Evolutionary conservation across 2,888 invertebrate genomes (phyloP), one percentile per base, ranked within the genome.

Genomic region (Boloria euphrosyne): DNA sequence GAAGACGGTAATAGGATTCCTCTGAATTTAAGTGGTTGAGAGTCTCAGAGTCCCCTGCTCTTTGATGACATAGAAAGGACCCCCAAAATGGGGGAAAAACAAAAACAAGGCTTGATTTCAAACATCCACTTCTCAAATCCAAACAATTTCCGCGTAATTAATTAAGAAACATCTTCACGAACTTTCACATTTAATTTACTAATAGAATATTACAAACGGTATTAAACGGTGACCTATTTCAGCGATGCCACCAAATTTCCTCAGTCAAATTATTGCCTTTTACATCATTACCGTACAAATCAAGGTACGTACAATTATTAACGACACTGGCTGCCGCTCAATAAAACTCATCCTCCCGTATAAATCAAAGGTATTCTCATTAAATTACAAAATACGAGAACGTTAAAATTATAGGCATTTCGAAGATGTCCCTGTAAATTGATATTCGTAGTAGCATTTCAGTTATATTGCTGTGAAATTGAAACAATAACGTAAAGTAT

Each of bases 311-410:
- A 49, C 31, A 17, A 13, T 47, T 43, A 17, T 47, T 27, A 57
- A 50, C 50, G 31, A 38, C 38, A 27, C 57, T 27, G 47, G 17
- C 17, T 49, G 16, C 16, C 49, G 50, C 57, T 51, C 64, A 51
- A 65, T 66, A 66, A 66, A 55, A 66, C 43, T 44, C 61, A 38
- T 27, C 61, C 59, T 54, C 18, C 65, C 65, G 55, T 66, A 44
- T 50, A 61, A 66, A 51, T 65, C 59, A 31, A 58, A 59, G 58
- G 51, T 65, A 65, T 47, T 62, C 57, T 17, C 57, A 27, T 57
- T 62, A 49, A 49, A 55, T 55, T 55, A 49, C 47, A 51, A 58
- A 58, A 58, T 16, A 47, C 58, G 58, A 17, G 44, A 18, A 57
- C 22, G 22, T 46, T 44, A 44, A 57, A 57, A 57, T 57, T 57